A percentile compares a stretch with the other conserved stretches of the same genome.
Conservation (phyloP, 2,888 invertebrate genomes). For the Argyra leucocephala region DNA sequence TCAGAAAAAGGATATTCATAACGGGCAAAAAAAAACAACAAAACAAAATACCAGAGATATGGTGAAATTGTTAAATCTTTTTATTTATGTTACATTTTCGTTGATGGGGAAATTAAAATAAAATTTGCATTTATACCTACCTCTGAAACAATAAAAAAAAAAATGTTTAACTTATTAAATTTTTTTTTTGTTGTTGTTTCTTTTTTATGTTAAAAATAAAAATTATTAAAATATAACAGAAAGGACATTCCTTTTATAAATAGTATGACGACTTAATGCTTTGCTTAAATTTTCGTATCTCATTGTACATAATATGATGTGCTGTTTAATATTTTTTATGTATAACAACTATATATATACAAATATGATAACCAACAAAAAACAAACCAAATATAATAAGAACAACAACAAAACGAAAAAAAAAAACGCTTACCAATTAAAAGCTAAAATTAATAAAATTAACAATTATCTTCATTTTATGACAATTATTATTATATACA, state of each 20-base stretch:
- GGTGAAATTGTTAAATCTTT: background rate
- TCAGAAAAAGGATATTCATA: too few relatives aligned
- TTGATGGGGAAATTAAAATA: background rate
- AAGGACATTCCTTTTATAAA: background rate
- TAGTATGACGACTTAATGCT: background rate
- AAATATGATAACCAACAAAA: too few relatives aligned
- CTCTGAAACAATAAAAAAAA: background rate
- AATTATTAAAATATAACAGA: background rate
- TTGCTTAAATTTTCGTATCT: background rate
- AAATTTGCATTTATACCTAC: background rate
- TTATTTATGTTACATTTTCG: background rate
- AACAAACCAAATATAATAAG: too few relatives aligned
- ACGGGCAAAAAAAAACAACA: background rate
- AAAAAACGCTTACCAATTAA: background rate
- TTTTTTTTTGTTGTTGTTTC: background rate
- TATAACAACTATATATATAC: too few relatives aligned
- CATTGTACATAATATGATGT: background rate
- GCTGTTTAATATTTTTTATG: too few relatives aligned
- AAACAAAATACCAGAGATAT: background rate
- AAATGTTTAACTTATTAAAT: background rate
- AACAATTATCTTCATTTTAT: background rate
- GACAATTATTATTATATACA: background rate
- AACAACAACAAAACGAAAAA: background rate
- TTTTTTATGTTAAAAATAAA: background rate
- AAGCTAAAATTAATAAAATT: conserved; percentile 1